A percentile compares a stretch with the other conserved stretches of the same genome.
phyloP scores from a whole-genome alignment of 2,797 vertebrate species.

The Silurus aristotelis region DNA sequence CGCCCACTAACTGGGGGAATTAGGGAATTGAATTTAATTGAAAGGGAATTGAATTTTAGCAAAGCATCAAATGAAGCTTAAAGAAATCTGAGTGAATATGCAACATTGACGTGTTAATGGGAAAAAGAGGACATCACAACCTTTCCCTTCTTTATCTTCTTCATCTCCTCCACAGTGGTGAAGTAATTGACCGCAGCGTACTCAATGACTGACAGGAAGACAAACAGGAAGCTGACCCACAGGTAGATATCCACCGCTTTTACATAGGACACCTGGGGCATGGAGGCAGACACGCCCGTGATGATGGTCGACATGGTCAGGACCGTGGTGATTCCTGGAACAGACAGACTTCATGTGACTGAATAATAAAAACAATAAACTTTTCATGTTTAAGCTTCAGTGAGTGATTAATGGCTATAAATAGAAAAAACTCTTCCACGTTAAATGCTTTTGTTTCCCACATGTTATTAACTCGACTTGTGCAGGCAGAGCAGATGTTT shows the following conservation, averaged over 20 bases:
- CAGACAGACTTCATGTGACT: no score
- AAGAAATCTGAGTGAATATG: background rate
- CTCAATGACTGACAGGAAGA: conserved; percentile 89
- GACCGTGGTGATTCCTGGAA: conserved; percentile 74
- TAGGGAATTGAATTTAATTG: no score
- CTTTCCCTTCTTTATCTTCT: conserved; percentile 82
- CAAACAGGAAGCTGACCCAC: conserved; percentile 91
- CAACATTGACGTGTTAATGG: background rate
- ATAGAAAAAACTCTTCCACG: background rate
- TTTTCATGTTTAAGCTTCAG: background rate
- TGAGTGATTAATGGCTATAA: background rate
- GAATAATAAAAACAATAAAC: background rate
- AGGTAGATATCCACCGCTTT: conserved; percentile 90
- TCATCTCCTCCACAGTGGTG: conserved; percentile 85
- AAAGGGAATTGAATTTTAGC: background rate
- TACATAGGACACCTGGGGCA: conserved; percentile 90
- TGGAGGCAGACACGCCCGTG: conserved; percentile 86
- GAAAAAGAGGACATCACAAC: conserved; percentile 59
- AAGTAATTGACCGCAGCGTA: conserved; percentile 91
- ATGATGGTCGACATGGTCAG: conserved; percentile 91
- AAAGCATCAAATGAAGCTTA: background rate
- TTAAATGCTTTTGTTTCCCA: background rate
- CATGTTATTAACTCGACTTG: background rate
- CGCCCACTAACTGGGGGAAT: no score
- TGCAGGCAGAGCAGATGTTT: background rate